Percentiles rank a stretch among this genome's conserved stretches.
Evolutionary conservation across 1,140 invertebrate genomes (phyloP).

Genomic region (Akabosia matsudoensis): DNA sequence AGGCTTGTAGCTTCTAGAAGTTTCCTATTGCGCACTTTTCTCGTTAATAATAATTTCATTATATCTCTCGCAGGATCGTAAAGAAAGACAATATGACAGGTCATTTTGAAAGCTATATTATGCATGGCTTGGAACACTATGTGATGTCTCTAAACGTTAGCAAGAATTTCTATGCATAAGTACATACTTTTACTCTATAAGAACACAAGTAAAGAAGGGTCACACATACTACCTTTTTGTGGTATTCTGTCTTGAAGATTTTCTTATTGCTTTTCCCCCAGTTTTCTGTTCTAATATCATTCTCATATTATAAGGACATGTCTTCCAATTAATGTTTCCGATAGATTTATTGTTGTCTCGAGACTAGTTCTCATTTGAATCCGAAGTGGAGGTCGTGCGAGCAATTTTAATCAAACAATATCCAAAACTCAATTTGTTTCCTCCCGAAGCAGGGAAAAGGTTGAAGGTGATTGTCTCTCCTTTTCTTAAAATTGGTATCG

Average conservation of each 20-base stretch:
- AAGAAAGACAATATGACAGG: neutral
- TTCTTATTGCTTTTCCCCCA: neutral
- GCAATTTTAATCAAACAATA: conserved; percentile 44
- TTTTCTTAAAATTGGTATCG: neutral
- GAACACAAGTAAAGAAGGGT: no score
- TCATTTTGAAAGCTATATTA: no score
- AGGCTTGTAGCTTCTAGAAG: neutral
- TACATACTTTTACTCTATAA: no score
- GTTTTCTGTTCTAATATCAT: neutral
- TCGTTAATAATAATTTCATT: neutral
- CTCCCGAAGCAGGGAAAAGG: neutral
- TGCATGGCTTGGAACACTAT: no score
- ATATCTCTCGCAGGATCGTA: neutral
- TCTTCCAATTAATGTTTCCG: conserved; percentile 41
- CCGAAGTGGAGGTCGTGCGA: conserved; percentile 35
- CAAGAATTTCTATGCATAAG: no score
- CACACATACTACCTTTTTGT: neutral
- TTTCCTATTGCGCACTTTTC: neutral
- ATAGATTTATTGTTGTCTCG: conserved; percentile 43
- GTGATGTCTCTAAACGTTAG: no score
- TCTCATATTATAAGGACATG: neutral
- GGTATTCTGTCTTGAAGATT: neutral
- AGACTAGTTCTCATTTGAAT: conserved; percentile 41
- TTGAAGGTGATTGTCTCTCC: neutral
- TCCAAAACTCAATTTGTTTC: conserved; percentile 43